These are phyloP conservation scores for Rhabdomys dilectus DNA, from an alignment of 2,113 vertebrate species.

Conservation along the genomic window DNA sequence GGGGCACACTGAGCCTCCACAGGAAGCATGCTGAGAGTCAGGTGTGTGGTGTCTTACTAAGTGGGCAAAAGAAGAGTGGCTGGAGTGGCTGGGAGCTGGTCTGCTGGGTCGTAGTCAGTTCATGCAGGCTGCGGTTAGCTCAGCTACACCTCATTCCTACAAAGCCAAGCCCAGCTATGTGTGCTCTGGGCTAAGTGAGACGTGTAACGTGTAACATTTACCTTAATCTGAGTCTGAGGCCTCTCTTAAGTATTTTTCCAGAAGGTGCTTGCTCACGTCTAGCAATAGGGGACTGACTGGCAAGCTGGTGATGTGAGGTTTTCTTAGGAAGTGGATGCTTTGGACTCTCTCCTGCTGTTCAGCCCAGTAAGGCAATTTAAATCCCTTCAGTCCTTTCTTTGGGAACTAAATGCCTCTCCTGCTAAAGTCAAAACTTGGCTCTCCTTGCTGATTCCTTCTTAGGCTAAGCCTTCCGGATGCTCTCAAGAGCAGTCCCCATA, in stretches of 20 bases:
- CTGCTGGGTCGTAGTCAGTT: accelerated
- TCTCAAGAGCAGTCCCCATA: neutral
- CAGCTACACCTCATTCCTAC: neutral
- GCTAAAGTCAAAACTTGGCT: neutral
- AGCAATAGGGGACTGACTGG: neutral
- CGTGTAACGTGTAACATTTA: neutral
- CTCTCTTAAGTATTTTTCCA: neutral
- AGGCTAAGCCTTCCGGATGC: neutral
- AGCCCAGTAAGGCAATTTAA: neutral
- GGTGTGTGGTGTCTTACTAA: neutral
- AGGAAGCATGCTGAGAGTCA: accelerated
- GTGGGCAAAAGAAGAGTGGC: neutral
- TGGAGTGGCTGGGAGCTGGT: neutral
- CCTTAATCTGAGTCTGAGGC: neutral
- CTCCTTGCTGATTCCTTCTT: neutral
- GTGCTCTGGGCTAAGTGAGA: neutral
- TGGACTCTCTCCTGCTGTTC: neutral
- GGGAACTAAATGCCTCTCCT: neutral
- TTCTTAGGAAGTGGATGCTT: neutral
- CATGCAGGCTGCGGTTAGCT: neutral
- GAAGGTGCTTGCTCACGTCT: neutral
- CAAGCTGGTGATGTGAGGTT: neutral
- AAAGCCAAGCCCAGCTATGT: neutral
- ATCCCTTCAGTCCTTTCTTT: neutral
- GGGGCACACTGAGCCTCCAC: neutral